Conservation (phyloP, 2,888 invertebrate species). For the Spatulosminthurus flaviceps region DNA sequence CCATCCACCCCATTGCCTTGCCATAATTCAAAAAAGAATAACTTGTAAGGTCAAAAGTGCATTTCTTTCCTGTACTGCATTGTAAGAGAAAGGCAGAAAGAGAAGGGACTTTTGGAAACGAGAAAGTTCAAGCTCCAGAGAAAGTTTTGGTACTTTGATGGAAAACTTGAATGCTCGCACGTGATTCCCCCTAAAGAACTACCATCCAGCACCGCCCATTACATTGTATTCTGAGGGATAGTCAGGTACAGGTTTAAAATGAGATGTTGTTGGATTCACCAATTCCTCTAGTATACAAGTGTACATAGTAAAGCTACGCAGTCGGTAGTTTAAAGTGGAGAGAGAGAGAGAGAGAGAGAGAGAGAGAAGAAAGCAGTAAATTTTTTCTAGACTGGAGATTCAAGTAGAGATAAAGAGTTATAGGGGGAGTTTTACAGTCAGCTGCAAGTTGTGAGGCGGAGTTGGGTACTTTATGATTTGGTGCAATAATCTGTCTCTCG, state of each 20-base stretch:
- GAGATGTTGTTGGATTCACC: no score
- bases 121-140: slow-evolving; percentile 17
- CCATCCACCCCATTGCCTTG: not conserved
- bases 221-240: no score
- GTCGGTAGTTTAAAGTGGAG: not conserved
- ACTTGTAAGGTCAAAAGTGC: slow-evolving; percentile 22
- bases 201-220: no score
- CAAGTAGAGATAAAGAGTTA: slow-evolving; percentile 39
- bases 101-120: not conserved
- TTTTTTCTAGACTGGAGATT: slow-evolving; percentile 34
- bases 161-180: slow-evolving; percentile 15
- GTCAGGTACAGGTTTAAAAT: no score
- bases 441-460: slow-evolving; percentile 25
- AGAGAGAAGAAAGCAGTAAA: slow-evolving; percentile 35
- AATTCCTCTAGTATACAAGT: no score
- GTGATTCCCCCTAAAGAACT: slow-evolving; percentile 13
- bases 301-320: not conserved
- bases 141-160: slow-evolving; percentile 11
- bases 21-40: not conserved
- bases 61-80: not conserved
- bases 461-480: slow-evolving; percentile 63
- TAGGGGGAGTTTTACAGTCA: slow-evolving; percentile 26
- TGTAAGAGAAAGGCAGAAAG: not conserved
- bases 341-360: slow-evolving; percentile 22
- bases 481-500: slow-evolving; percentile 64